A percentile compares a stretch with the other conserved stretches of the same genome.
Evolutionary conservation across 2,797 vertebrate genomes (phyloP).

Genomic region (Cottoperca gobio): DNA sequence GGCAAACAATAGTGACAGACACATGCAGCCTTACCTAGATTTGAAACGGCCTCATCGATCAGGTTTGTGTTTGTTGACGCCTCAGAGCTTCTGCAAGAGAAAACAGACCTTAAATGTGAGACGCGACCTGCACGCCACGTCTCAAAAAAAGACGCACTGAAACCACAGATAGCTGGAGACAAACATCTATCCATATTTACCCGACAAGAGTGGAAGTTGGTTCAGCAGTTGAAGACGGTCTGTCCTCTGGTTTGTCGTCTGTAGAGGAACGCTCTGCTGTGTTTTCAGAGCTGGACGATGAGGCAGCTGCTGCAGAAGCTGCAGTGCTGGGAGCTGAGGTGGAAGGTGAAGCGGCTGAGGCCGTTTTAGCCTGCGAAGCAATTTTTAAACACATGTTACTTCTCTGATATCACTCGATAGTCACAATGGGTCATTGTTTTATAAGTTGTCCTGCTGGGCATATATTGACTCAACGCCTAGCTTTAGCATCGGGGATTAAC

Average conservation of each 20-base stretch:
- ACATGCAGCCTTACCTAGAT: constrained; percentile 87
- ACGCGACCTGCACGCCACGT: neutral
- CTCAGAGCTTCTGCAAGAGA: constrained; percentile 85
- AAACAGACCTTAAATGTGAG: constrained; percentile 37
- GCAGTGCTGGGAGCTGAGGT: constrained; percentile 73
- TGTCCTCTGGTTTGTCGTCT: constrained; percentile 86
- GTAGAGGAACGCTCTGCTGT: constrained; percentile 72
- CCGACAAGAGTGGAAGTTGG: constrained; percentile 57
- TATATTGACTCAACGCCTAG: no score
- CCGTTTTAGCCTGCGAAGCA: constrained; percentile 87
- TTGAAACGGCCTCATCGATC: constrained; percentile 96
- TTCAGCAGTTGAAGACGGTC: constrained; percentile 74
- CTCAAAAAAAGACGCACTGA: neutral
- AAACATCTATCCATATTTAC: constrained; percentile 56
- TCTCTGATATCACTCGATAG: neutral
- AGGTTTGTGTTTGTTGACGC: constrained; percentile 89
- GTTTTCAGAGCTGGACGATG: constrained; percentile 79
- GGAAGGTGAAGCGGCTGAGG: constrained; percentile 68
- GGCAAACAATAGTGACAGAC: neutral
- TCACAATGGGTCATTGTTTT: neutral
- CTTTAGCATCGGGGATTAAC: no score
- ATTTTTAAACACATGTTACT: neutral
- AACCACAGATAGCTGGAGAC: neutral
- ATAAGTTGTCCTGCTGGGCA: neutral
- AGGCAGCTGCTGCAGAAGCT: constrained; percentile 61